These are phyloP conservation scores for Rhaphigaster nebulosa DNA, from an alignment of 2,888 invertebrate genomes.

Conservation along the genomic window DNA sequence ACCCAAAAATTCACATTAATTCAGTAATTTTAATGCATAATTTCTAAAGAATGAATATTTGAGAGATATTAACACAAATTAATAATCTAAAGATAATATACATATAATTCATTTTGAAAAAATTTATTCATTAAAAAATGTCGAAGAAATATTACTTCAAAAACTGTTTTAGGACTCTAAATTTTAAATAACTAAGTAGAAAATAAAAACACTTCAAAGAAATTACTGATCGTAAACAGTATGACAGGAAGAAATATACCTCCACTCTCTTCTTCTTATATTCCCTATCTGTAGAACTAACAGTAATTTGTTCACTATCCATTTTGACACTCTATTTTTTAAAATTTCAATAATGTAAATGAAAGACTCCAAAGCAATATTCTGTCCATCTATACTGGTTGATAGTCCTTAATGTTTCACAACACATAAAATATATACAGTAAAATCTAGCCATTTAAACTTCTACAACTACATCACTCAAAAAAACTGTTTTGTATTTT, in stretches of 20 bases:
- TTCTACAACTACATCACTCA: conserved; percentile 10
- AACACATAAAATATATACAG: conserved; percentile 44
- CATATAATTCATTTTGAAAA: neutral
- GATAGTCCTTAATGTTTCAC: conserved; percentile 40
- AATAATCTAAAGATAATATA: neutral
- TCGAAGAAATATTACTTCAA: neutral
- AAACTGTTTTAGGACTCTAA: neutral
- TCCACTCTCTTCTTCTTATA: conserved; percentile 60
- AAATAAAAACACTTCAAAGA: neutral
- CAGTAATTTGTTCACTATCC: conserved; percentile 59
- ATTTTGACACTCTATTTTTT: conserved; percentile 18
- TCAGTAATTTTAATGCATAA: neutral
- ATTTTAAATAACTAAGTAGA: neutral
- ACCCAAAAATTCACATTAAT: neutral
- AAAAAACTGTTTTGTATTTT: neutral
- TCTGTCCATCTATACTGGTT: conserved; percentile 33
- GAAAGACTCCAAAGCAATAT: neutral
- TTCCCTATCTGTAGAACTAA: conserved; percentile 47
- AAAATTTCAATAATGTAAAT: neutral
- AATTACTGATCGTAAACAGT: neutral
- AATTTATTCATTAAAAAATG: neutral
- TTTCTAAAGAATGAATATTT: neutral
- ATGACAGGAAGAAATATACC: conserved; percentile 51
- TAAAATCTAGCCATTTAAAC: conserved; percentile 37
- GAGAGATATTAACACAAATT: neutral